Percentiles rank a stretch among this genome's conserved stretches.
These are phyloP conservation scores for Zaprionus obscuricornis DNA, from an alignment of 2,888 invertebrate species.

Conservation along the genomic window DNA sequence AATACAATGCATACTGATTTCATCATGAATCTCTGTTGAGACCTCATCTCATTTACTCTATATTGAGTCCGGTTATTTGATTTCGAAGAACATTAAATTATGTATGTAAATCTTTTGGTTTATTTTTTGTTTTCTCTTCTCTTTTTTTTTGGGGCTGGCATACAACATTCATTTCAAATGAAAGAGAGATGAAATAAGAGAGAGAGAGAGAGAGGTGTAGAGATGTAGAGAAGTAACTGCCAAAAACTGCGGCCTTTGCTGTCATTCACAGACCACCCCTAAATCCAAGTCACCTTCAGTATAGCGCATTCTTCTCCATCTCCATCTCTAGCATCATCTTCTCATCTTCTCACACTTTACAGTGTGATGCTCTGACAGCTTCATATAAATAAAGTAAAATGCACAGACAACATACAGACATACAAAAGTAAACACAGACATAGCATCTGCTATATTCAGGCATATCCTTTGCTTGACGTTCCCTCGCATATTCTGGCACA, in stretches of 20 bases:
- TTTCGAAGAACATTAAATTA: constrained; percentile 13
- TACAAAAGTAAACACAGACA: neutral
- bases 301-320: neutral
- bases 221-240: constrained; percentile 6
- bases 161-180: neutral
- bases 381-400: constrained; percentile 68
- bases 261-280: constrained; percentile 59
- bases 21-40: no score
- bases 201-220: no score
- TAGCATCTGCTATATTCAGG: constrained; percentile 11
- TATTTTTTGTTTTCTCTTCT: no score
- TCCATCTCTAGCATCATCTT: neutral
- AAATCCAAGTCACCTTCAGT: constrained; percentile 2
- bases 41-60: no score
- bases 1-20: no score
- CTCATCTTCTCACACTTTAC: neutral
- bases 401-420: constrained; percentile 26
- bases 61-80: neutral
- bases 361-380: constrained; percentile 61
- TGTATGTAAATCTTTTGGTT: constrained; percentile 9
- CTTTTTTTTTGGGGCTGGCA: no score
- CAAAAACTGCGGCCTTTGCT: constrained; percentile 46
- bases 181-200: no score
- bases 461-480: constrained; percentile 20
- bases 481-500: constrained; percentile 1